Evolutionary conservation across 2,797 vertebrate genomes (phyloP).

Genomic region (Thaleichthys pacificus): DNA sequence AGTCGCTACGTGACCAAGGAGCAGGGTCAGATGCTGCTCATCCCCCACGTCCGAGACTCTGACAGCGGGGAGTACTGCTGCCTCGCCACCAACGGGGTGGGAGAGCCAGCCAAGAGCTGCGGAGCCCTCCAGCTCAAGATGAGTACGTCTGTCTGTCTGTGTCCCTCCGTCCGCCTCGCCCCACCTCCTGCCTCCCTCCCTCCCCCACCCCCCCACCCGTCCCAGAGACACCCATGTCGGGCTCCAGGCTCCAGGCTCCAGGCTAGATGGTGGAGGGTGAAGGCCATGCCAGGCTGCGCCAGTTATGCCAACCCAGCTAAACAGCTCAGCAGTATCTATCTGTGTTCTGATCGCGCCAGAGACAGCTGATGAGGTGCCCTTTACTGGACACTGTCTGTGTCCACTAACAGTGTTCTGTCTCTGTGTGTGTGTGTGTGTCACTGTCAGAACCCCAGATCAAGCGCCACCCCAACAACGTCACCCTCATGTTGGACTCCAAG

Average conservation of each 20-base stretch:
- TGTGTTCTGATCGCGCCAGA: no score
- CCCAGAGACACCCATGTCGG: no score
- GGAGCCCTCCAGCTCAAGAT: constrained; percentile 98
- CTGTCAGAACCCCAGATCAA: constrained; percentile 93
- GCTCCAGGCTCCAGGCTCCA: no score
- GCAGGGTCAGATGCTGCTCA: constrained; percentile 89
- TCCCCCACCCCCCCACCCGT: neutral
- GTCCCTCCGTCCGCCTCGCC: neutral
- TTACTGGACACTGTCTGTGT: no score
- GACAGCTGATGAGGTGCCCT: no score
- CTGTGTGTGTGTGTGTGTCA: neutral
- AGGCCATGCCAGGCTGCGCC: no score
- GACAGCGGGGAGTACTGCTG: constrained; percentile 96
- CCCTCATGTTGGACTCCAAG: constrained; percentile 89
- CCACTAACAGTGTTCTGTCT: neutral
- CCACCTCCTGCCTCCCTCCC: neutral
- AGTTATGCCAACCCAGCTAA: no score
- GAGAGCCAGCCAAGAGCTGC: constrained; percentile 87
- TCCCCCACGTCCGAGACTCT: constrained; percentile 86
- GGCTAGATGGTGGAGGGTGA: no score
- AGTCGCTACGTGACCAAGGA: constrained; percentile 86
- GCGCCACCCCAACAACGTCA: constrained; percentile 87
- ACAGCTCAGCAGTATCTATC: no score
- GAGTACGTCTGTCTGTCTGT: constrained; percentile 80
- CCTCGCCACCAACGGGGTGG: constrained; percentile 85